Percentiles rank a stretch among this genome's conserved stretches.
These are phyloP conservation scores for Trachelus tabidus DNA, from an alignment of 2,888 invertebrate genomes.

Conservation along the genomic window DNA sequence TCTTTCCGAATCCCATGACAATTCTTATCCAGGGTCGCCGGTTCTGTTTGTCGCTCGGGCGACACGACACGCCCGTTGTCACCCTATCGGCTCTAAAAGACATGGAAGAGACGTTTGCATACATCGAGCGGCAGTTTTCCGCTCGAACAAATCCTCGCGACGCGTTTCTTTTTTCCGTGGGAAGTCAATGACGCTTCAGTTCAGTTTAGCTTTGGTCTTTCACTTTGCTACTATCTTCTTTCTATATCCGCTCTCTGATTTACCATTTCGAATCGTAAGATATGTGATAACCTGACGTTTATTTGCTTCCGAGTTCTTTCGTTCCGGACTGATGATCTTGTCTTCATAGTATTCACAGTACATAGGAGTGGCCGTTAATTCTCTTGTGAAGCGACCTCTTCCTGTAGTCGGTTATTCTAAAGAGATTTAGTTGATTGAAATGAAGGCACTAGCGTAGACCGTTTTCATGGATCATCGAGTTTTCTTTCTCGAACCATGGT, in stretches of 20 bases:
- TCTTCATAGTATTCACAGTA: not conserved
- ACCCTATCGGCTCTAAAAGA: constrained; percentile 61
- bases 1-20: constrained; percentile 27
- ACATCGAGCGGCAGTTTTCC: constrained; percentile 64
- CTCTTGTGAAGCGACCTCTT: not conserved
- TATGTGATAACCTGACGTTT: not conserved
- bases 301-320: not conserved
- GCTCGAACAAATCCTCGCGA: constrained; percentile 59
- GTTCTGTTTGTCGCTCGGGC: constrained; percentile 25
- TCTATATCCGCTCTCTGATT: constrained; percentile 1
- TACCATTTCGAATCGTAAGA: not conserved
- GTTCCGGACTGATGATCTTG: not conserved
- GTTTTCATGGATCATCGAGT: not conserved
- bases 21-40: constrained; percentile 39
- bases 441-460: not conserved
- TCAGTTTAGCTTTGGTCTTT: not conserved
- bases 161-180: constrained; percentile 31
- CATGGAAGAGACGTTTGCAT: constrained; percentile 62
- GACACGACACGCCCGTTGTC: constrained; percentile 60
- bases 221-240: constrained; percentile 1
- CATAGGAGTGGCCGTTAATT: not conserved
- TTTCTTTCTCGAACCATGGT: not conserved
- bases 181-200: constrained; percentile 35
- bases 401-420: not conserved
- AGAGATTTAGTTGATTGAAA: not conserved